These are phyloP conservation scores for Spheniscus mendiculus DNA, from an alignment of 2,113 vertebrate species.

Conservation along the genomic window DNA sequence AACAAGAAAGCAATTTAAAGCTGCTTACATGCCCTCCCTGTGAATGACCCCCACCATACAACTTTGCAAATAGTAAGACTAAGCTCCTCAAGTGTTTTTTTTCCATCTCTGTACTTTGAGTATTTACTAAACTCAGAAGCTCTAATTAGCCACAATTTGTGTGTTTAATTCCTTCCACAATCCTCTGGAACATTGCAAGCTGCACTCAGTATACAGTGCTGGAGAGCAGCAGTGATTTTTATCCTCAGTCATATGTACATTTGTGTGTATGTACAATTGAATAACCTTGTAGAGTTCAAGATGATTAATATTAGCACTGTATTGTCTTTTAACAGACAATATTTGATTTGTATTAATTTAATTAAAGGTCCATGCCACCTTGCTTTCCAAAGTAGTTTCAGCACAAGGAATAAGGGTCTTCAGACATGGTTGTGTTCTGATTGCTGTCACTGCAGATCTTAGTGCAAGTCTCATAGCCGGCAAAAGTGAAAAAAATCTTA, in stretches of 20 bases:
- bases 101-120: not conserved
- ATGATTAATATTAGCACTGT: not conserved
- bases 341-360: not conserved
- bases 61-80: not conserved
- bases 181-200: not conserved
- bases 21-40: conserved; percentile 5
- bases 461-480: not conserved
- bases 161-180: not conserved
- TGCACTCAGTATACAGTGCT: not conserved
- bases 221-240: not conserved
- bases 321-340: not conserved
- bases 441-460: not conserved
- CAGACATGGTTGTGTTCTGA: not conserved
- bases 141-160: not conserved
- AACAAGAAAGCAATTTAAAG: conserved; percentile 64
- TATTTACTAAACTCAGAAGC: not conserved
- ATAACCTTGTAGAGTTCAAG: not conserved
- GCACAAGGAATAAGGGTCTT: not conserved
- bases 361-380: not conserved
- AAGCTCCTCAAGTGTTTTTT: not conserved
- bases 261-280: not conserved
- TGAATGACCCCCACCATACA: not conserved
- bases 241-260: not conserved
- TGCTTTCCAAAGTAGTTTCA: not conserved
- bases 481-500: not conserved